These are phyloP conservation scores for Labeo calbasu DNA, from an alignment of 2,797 vertebrate species.

Conservation along the genomic window DNA sequence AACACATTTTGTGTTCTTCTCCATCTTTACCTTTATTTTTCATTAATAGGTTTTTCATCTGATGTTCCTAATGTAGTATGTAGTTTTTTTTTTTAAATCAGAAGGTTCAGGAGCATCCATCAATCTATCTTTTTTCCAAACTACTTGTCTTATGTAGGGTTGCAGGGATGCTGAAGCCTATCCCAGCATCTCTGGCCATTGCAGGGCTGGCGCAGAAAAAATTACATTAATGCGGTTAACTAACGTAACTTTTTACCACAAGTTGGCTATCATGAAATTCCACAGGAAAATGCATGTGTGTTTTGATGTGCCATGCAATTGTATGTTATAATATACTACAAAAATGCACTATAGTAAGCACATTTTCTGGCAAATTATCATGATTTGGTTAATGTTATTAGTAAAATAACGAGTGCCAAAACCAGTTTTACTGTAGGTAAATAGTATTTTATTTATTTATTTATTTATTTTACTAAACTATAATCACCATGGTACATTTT, in stretches of 20 bases:
- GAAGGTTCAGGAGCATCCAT: neutral
- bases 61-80: conserved; percentile 1
- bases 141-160: neutral
- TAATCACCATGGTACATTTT: neutral
- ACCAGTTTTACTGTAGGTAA: neutral
- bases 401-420: neutral
- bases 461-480: neutral
- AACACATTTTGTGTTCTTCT: neutral
- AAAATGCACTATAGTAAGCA: neutral
- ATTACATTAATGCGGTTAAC: neutral
- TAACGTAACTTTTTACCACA: neutral
- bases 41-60: neutral
- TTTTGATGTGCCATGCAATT: neutral
- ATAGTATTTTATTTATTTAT: too few species aligned
- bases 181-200: neutral
- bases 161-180: neutral
- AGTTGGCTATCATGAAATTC: neutral
- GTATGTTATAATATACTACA: neutral
- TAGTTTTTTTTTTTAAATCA: neutral
- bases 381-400: neutral
- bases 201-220: neutral
- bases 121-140: neutral
- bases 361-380: neutral
- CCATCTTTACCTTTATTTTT: neutral
- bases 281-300: neutral